Conservation (phyloP, 2,888 invertebrate genomes). For the Nomada fucata region DNA sequence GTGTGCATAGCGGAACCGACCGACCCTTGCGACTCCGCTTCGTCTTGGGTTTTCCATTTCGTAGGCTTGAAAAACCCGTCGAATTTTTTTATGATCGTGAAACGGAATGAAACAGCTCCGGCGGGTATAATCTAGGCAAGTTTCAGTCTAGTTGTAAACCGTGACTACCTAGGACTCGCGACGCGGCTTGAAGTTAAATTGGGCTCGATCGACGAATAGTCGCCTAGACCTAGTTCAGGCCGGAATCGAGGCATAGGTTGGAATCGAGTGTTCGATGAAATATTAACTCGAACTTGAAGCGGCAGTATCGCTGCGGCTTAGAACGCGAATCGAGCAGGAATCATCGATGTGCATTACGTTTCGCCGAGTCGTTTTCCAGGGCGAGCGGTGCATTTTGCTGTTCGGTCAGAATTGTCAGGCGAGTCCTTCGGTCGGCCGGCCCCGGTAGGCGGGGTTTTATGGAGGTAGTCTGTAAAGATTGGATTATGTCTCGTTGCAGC, state of each 20-base stretch:
- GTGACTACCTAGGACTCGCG: background rate
- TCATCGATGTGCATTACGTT: background rate
- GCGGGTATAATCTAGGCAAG: background rate
- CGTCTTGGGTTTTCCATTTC: background rate
- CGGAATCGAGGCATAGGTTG: background rate
- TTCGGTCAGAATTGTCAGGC: background rate
- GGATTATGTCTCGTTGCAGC: slow-evolving; percentile 42
- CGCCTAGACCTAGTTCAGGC: slow-evolving; percentile 4
- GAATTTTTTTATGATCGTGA: background rate
- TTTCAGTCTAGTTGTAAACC: background rate
- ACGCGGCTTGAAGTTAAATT: slow-evolving; percentile 4
- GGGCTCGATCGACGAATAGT: slow-evolving; percentile 3
- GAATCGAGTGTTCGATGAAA: background rate
- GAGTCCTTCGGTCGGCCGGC: slow-evolving; percentile 4
- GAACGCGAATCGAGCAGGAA: too few species aligned
- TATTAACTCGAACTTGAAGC: background rate
- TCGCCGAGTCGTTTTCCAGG: background rate
- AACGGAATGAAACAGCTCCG: background rate
- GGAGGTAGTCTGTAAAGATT: slow-evolving; percentile 29
- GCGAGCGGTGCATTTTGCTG: background rate
- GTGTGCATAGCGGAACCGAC: background rate
- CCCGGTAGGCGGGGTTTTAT: slow-evolving; percentile 35
- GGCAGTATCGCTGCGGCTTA: background rate
- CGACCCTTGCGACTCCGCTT: background rate
- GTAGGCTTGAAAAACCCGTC: background rate